These are phyloP conservation scores for Chiloscyllium plagiosum DNA, from an alignment of 2,113 vertebrate genomes.

Conservation along the genomic window DNA sequence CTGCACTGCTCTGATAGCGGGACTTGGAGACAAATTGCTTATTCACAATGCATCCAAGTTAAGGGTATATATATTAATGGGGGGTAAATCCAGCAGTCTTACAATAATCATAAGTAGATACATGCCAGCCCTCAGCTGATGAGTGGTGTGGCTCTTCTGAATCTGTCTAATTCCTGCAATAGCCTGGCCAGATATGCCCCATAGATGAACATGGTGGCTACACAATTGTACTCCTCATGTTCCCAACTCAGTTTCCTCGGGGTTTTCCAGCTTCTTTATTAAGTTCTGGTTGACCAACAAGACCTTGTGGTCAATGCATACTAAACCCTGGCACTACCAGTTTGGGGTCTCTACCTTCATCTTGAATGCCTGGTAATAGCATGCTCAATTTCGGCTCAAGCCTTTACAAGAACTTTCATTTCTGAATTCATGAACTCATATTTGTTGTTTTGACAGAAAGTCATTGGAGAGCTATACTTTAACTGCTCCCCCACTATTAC, in stretches of 20 bases:
- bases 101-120: not conserved
- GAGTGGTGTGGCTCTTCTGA: not conserved
- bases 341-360: not conserved
- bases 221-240: not conserved
- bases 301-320: not conserved
- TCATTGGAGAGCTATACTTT: not conserved
- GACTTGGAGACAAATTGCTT: not conserved
- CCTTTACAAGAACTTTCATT: not conserved
- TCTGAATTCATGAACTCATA: not conserved
- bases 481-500: not conserved
- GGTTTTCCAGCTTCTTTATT: not conserved
- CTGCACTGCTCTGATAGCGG: not conserved
- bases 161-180: not conserved
- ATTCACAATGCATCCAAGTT: not conserved
- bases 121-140: not conserved
- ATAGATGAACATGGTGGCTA: not conserved
- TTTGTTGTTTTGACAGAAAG: not conserved
- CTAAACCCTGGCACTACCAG: not conserved
- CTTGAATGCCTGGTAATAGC: not conserved
- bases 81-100: not conserved
- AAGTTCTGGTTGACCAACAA: not conserved
- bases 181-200: not conserved
- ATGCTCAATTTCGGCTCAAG: not conserved
- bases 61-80: not conserved
- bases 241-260: not conserved